phyloP scores from a whole-genome alignment of 2,113 vertebrate genomes.

The Ceyx cyanopectus region DNA sequence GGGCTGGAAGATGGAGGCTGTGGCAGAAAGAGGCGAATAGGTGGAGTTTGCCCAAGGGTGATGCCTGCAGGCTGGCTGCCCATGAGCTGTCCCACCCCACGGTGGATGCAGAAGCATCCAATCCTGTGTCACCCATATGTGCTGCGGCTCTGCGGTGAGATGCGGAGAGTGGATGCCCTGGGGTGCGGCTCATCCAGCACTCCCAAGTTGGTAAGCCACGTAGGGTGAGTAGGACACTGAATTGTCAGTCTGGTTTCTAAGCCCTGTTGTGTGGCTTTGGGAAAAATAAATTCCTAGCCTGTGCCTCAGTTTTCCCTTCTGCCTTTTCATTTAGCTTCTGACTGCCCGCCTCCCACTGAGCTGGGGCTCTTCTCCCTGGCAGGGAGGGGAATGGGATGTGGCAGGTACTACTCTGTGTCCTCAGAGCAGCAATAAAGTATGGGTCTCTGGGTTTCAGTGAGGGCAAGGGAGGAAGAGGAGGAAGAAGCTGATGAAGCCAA shows the following conservation, averaged over 20 bases:
- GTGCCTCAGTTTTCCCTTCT: not conserved
- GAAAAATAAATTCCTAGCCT: not conserved
- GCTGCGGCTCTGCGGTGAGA: fast-evolving
- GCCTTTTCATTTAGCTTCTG: not conserved
- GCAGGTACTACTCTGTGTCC: not conserved
- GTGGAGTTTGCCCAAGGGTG: not conserved
- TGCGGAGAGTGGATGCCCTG: not conserved
- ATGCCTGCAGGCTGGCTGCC: not conserved
- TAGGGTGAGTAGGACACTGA: not conserved
- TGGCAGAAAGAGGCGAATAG: not conserved
- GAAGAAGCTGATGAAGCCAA: not conserved
- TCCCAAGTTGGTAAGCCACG: not conserved
- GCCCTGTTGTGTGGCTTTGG: not conserved
- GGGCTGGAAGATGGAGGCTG: not conserved
- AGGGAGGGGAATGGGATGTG: not conserved
- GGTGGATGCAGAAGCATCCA: not conserved
- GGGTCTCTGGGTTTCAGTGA: not conserved
- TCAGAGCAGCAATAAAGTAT: fast-evolving
- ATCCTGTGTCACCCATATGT: not conserved
- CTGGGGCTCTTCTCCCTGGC: not conserved
- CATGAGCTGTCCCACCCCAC: not conserved
- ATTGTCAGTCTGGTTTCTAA: not conserved
- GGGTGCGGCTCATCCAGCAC: not conserved
- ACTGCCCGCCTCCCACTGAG: fast-evolving
- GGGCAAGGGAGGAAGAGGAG: not conserved